Evolutionary conservation across 2,113 vertebrate genomes (phyloP), one percentile per base, ranked within the genome.

Genomic region (Cervus canadensis): DNA sequence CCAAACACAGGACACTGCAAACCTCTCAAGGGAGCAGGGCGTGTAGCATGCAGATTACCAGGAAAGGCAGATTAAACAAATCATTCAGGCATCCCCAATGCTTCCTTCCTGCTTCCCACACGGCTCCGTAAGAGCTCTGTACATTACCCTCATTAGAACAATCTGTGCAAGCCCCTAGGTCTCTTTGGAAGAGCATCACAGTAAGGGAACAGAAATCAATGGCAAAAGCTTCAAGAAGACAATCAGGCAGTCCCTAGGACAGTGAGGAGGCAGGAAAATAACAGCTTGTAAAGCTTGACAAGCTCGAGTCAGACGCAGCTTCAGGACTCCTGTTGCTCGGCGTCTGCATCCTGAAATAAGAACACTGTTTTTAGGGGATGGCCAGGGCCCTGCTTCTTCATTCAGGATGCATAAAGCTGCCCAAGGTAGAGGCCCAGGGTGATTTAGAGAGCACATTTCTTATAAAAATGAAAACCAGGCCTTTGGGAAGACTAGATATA

Each of bases 241-340:
- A 97, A 98, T 98, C 98, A 97, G 87, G 90, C 97, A 94, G 87
- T 88, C 93, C 97, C 94, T 94, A 93, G 97, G 97, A 95, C 95
- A 96, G 84, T 36, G 93, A 94, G 88, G 74, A 94, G 84, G 87
- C 96, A 93, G 83, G 95, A 97, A 97, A 97, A 97, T 97, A 98
- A 97, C 98, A 98, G 98, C 97, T 98, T 98, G 98, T 48, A 92
- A 94, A 95, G 98, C 97, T 97, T 98, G 96, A 98, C 96, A 98
- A 95, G 92, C 97, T 81, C 0, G 92, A 97, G 98, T 98, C 97
- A 90, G 97, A 98, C 90, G 97, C 98, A 60, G 97, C 97, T 98
- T 97, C 95, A 96, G 96, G 97, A 98, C 98, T 98, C 97, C 78
- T 95, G 87, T 94, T 91, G 98, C 87, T 93, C 98, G 94, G 95